A percentile compares a stretch with the other conserved stretches of the same genome.
These are phyloP conservation scores for Chromobotia macracanthus DNA, from an alignment of 2,797 vertebrate species.

Conservation along the genomic window DNA sequence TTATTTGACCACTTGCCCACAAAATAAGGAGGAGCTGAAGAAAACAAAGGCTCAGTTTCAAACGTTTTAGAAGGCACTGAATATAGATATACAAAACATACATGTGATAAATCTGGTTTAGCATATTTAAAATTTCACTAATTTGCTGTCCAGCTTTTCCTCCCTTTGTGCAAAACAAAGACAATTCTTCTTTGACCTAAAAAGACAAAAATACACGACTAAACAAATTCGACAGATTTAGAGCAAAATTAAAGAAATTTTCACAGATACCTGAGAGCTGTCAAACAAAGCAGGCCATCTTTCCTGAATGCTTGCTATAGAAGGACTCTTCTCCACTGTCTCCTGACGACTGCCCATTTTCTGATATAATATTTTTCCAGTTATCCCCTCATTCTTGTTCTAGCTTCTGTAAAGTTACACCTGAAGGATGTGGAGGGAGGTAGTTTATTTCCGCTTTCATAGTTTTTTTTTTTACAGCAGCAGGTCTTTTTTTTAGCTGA, in stretches of 20 bases:
- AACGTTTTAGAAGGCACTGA: too few species aligned
- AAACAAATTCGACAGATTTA: not conserved
- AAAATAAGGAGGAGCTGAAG: too few species aligned
- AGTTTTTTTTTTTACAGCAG: constrained; percentile 36
- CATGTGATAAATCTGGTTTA: not conserved
- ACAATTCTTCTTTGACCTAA: constrained; percentile 19
- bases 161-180: not conserved
- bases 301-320: not conserved
- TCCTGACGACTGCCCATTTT: constrained; percentile 30
- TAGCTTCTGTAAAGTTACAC: constrained; percentile 19
- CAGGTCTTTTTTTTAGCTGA: not conserved
- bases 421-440: constrained; percentile 25
- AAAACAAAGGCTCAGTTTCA: too few species aligned
- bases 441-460: constrained; percentile 43
- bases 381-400: constrained; percentile 34
- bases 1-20: too few species aligned
- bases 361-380: constrained; percentile 26
- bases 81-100: not conserved
- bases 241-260: not conserved
- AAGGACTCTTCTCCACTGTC: constrained; percentile 21
- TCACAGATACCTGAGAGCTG: constrained; percentile 4
- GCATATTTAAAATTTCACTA: not conserved
- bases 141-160: not conserved
- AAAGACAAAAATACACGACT: not conserved
- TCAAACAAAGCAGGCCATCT: constrained; percentile 34